Base-by-base conservation (phyloP, 1,140 invertebrate species). In the Pentalonia nigronervosa region DNA sequence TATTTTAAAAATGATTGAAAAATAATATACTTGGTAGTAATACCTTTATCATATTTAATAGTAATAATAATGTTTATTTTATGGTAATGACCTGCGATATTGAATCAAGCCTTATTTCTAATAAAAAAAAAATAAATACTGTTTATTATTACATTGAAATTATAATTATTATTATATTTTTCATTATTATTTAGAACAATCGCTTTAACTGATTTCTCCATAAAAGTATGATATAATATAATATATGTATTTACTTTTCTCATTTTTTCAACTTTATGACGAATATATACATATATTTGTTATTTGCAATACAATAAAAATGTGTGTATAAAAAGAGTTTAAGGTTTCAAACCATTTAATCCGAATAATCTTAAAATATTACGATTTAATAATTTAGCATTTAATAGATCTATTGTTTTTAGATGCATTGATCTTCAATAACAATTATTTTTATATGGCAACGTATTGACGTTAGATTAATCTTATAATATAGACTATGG, bases 371-470 rank as follows among this genome's bases (percentile, higher is more conserved):
- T 76, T n/a, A 41, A 41, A 76, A n/a, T n/a, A 76, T n/a, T n/a
- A 20, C 20, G 60, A 76, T 76, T 76, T 76, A 76, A 76, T 76
- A 76, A 76, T 30, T 8, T 76, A 4, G n/a, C n/a, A 76, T n/a
- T 76, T n/a, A 76, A n/a, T 76, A 76, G 60, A 76, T 76, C 60
- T 76, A 76, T 76, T 76, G 60, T 76, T 76, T 76, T 76, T 76
- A 76, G 14, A 76, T n/a, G 17, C 17, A 76, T 76, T n/a, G 3
- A 76, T 76, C 4, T 76, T 76, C 9, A 84, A 84, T 84, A 41
- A 45, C 36, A 84, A 87, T 48, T 30, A 87, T n/a, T 48, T 25
- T n/a, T 84, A 84, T 47, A n/a, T 20, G 45, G 6, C 48, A 34
- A 53, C n/a, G 36, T 36, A 60, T 56, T 53, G 89, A 45, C 36